phyloP scores from a whole-genome alignment of 2,888 invertebrate species.

The Gnatocerus cornutus region DNA sequence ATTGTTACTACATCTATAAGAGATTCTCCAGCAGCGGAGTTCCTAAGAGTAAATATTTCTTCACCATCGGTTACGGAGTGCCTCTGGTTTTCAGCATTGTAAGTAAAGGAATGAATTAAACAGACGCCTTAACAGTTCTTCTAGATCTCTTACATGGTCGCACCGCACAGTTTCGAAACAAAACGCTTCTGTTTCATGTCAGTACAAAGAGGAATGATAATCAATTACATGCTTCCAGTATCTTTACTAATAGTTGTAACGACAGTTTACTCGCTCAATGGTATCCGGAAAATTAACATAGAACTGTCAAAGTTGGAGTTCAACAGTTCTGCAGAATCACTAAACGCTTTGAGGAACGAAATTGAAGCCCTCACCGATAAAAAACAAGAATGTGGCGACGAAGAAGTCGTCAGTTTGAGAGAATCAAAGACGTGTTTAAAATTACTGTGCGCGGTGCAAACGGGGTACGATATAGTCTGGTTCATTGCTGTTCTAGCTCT shows the following conservation, averaged over 20 bases:
- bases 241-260: constrained; percentile 80
- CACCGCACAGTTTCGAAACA: constrained; percentile 82
- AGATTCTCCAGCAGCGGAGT: constrained; percentile 71
- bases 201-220: constrained; percentile 83
- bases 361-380: constrained; percentile 62
- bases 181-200: constrained; percentile 86
- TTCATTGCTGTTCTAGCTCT: constrained; percentile 83
- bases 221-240: constrained; percentile 84
- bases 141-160: constrained; percentile 77
- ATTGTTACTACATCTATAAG: constrained; percentile 78
- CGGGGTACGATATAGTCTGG: constrained; percentile 83
- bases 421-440: constrained; percentile 77
- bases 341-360: constrained; percentile 66
- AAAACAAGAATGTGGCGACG: constrained; percentile 60
- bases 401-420: constrained; percentile 71
- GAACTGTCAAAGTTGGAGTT: constrained; percentile 68
- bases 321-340: constrained; percentile 67
- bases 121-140: no score
- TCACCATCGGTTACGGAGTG: constrained; percentile 76
- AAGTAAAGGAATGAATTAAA: constrained; percentile 65
- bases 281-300: constrained; percentile 70
- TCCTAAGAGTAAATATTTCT: constrained; percentile 76
- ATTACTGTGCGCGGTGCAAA: constrained; percentile 79
- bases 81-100: constrained; percentile 81
- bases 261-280: constrained; percentile 76